Base-by-base conservation (phyloP, 2,888 invertebrate species). In the Helobdella robusta region DNA sequence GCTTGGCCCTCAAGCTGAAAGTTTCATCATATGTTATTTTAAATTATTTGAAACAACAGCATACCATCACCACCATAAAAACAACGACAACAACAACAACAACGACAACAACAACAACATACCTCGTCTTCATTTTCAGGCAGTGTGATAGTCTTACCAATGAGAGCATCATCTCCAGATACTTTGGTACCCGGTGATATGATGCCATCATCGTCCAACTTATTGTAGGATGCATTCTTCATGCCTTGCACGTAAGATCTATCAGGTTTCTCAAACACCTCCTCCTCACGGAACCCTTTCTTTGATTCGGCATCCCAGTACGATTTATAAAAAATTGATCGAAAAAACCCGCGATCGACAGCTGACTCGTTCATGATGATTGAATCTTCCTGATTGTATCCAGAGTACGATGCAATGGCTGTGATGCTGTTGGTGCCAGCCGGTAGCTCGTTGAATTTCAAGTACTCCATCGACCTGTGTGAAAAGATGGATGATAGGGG, bases 381-480 rank as follows among this genome's bases (percentile, higher is more conserved):
- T 81, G 95, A 95, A 84, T 99, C 98, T 84, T 99, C 98, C 76
- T 98, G 98, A 80, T 99, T 99, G 81, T 99, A 99, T 50, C 98
- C 98, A 56, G 98, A 95, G 80, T 99, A 99, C 75, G 95, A 95
- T 60, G 95, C 85, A 83, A 99, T 98, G 54, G 98, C 98, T 23
- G 99, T 98, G 78, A 98, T 92, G 60, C 97, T 92, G 80, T 99
- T 99, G 74, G 99, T 99, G 64, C 64, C 64, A 5, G 59, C 61
- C 20, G 63, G 63, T 32, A 65, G 52, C 60, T 67, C 65, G 52
- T 65, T 50, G 60, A 63, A 67, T 11, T 97, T 86, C 46, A 99
- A 82, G 79, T 98, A 98, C 79, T 99, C 98, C 98, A 99, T 99
- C 66, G 97, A 94, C 64, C 98, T 80, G 48, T 15, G 44, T 11